Evolutionary conservation across 2,113 vertebrate species (phyloP).

Genomic region (Eurypyga helias): DNA sequence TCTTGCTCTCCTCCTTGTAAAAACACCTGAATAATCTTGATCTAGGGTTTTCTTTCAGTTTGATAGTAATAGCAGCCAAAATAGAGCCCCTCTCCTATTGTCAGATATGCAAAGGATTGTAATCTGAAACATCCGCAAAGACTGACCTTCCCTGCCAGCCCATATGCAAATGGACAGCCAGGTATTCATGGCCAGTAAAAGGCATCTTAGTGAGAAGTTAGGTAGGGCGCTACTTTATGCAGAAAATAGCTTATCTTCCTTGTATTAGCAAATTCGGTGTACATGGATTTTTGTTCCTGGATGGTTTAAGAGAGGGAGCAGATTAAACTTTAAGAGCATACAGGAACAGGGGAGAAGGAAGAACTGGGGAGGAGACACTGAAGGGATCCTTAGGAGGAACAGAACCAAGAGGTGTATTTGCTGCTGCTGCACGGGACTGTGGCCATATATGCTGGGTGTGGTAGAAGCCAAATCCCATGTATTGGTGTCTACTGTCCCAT

Average conservation of each 20-base stretch:
- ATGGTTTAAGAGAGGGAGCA: neutral
- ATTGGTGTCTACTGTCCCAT: neutral
- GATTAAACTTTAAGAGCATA: neutral
- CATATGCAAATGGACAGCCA: too few species aligned
- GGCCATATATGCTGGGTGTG: neutral
- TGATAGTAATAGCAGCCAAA: neutral
- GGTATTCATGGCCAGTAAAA: neutral
- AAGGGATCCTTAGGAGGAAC: neutral
- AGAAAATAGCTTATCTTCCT: neutral
- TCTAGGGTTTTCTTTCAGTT: neutral
- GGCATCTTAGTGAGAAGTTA: neutral
- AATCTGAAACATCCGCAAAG: neutral
- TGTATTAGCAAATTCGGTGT: neutral
- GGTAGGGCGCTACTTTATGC: neutral
- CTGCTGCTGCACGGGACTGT: neutral
- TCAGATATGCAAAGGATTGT: neutral
- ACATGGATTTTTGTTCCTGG: neutral
- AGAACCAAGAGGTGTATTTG: neutral
- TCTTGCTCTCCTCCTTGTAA: neutral
- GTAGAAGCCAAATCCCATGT: neutral
- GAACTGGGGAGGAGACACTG: neutral
- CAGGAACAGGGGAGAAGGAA: neutral
- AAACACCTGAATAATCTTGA: neutral
- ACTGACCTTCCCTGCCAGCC: neutral
- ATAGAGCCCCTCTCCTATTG: neutral